phyloP scores from a whole-genome alignment of 2,113 vertebrate genomes.

The Thryonomys swinderianus region DNA sequence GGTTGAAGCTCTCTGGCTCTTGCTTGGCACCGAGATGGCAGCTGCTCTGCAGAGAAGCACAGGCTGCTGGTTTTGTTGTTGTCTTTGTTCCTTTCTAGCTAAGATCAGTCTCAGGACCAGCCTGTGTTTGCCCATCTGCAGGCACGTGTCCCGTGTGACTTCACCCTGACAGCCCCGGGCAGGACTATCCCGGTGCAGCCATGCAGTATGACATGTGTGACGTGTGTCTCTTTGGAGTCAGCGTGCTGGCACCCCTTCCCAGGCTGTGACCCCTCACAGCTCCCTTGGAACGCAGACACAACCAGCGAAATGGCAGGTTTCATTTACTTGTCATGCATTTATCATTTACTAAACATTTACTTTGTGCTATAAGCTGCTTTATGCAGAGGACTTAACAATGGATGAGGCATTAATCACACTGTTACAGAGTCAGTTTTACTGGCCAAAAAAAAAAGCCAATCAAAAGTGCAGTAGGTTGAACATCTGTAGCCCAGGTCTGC shows the following conservation, averaged over 20 bases:
- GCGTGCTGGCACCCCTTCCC: neutral
- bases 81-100: neutral
- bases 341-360: neutral
- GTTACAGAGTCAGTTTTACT: neutral
- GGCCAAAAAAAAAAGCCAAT: neutral
- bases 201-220: neutral
- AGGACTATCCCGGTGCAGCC: neutral
- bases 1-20: neutral
- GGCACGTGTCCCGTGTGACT: neutral
- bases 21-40: neutral
- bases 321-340: neutral
- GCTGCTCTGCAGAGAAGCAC: neutral
- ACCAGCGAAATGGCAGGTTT: neutral
- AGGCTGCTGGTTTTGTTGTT: neutral
- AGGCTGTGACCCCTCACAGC: neutral
- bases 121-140: neutral
- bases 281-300: neutral
- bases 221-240: neutral
- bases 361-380: neutral
- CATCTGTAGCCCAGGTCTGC: neutral
- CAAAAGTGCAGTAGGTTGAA: neutral
- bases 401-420: neutral
- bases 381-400: neutral
- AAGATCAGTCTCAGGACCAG: neutral
- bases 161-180: neutral